Conservation (phyloP, 1,140 invertebrate species). For the Penaeus japonicus region DNA sequence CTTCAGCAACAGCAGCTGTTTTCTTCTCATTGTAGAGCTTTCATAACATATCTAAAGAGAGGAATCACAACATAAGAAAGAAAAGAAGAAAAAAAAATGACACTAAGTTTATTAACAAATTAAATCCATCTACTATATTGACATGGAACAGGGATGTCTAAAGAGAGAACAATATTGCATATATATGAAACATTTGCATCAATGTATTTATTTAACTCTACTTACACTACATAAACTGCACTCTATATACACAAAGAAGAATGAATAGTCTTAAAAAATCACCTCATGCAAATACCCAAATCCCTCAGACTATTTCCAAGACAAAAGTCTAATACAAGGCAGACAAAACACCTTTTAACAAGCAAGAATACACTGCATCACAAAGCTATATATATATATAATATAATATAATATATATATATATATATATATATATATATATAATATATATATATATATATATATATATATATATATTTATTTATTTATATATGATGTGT, state of each 20-base stretch:
- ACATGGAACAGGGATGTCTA: no score
- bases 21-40: slow-evolving; percentile 24
- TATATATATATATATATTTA: background rate
- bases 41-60: background rate
- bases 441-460: background rate
- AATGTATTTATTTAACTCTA: no score
- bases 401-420: background rate
- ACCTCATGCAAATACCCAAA: no score
- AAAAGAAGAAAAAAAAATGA: no score
- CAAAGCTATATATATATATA: background rate
- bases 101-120: background rate
- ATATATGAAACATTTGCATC: no score
- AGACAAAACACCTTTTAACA: background rate
- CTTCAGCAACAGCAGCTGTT: slow-evolving; percentile 44
- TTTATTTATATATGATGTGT: background rate
- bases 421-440: background rate
- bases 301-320: background rate
- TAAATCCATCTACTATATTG: no score
- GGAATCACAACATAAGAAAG: background rate
- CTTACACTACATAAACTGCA: no score
- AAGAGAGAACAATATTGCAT: no score
- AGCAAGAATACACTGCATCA: background rate
- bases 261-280: no score
- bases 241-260: no score
- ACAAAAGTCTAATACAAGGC: no score